phyloP scores from a whole-genome alignment of 2,113 vertebrate genomes.

The Coracopsis vasa region DNA sequence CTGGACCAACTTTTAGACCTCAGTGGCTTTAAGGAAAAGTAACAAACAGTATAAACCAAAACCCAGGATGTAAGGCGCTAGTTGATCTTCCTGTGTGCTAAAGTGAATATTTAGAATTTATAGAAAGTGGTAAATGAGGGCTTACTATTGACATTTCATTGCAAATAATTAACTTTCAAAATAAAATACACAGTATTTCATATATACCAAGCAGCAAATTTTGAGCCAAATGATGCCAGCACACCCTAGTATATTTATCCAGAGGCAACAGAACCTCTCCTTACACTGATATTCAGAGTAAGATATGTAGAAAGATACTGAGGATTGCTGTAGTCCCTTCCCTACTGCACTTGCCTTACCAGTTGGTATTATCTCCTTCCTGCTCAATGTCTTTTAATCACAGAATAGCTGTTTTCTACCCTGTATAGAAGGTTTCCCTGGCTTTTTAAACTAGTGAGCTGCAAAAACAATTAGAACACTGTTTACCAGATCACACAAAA shows the following conservation, averaged over 20 bases:
- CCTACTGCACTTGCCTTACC: neutral
- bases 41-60: neutral
- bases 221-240: neutral
- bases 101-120: conserved; percentile 8
- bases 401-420: neutral
- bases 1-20: neutral
- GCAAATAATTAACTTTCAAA: neutral
- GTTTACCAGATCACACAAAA: conserved; percentile 43
- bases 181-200: neutral
- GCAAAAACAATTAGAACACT: conserved; percentile 46
- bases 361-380: neutral
- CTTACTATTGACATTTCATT: neutral
- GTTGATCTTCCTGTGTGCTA: neutral
- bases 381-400: neutral
- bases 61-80: neutral
- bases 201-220: neutral
- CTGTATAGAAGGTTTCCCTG: neutral
- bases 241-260: neutral
- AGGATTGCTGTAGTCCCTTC: neutral
- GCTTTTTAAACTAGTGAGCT: conserved; percentile 12
- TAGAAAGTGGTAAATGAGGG: neutral
- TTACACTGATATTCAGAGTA: neutral
- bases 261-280: neutral
- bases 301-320: neutral
- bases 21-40: neutral